Conservation (phyloP, 2,797 vertebrate species). For the Aphelocoma californica region DNA sequence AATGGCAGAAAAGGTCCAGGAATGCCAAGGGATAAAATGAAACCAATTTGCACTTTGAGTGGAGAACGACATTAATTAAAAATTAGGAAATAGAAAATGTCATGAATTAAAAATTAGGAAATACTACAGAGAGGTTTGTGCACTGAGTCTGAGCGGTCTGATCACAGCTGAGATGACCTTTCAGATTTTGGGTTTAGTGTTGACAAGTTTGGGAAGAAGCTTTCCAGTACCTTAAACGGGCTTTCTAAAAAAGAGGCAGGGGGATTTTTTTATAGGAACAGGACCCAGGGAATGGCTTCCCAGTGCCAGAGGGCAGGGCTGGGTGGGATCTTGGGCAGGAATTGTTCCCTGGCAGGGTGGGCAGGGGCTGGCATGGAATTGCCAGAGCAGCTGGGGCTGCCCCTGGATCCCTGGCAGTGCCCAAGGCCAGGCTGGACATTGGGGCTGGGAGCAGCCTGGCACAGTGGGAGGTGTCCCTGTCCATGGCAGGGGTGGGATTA, state of each 20-base stretch:
- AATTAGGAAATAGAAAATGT: not conserved
- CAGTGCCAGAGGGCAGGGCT: not conserved
- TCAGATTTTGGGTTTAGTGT: not conserved
- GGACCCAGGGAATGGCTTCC: not conserved
- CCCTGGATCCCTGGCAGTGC: not conserved
- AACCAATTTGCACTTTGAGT: not conserved
- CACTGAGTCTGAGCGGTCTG: not conserved
- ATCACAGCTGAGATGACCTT: not conserved
- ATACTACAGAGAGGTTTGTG: not conserved
- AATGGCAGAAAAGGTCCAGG: not conserved
- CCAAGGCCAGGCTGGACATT: not conserved
- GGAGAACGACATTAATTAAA: not conserved
- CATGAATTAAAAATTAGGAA: not conserved
- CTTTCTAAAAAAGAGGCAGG: not conserved
- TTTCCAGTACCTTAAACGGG: not conserved
- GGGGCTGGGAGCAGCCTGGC: not conserved
- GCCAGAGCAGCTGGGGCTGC: not conserved
- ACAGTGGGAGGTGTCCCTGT: not conserved
- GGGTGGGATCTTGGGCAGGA: not conserved
- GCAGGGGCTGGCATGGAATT: not conserved
- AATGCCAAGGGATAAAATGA: not conserved
- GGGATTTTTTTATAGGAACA: not conserved
- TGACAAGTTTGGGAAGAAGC: not conserved
- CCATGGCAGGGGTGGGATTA: rapidly evolving
- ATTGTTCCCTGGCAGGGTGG: not conserved